Percentiles rank a stretch among this genome's conserved stretches.
Evolutionary conservation across 2,888 invertebrate species (phyloP).

Genomic region (Mactromeris polynyma): DNA sequence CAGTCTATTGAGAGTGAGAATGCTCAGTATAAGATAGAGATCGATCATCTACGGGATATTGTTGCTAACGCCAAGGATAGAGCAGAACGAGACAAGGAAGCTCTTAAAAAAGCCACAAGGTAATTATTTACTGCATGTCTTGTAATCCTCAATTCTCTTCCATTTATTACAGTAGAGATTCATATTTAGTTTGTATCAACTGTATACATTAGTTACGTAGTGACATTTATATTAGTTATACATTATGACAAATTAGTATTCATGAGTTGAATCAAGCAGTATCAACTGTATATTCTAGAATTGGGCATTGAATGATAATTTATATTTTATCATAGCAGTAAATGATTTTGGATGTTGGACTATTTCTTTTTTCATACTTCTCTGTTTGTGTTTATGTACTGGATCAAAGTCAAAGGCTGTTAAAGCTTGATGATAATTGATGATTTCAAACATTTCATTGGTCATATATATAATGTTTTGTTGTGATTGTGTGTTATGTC

Average conservation of each 20-base stretch:
- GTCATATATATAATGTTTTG: neutral
- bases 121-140: slow-evolving; percentile 52
- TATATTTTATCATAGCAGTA: neutral
- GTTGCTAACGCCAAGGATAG: slow-evolving; percentile 83
- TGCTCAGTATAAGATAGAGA: slow-evolving; percentile 83
- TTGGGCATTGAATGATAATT: neutral
- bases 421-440: no score
- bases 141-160: neutral
- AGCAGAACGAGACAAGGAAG: slow-evolving; percentile 85
- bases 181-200: neutral
- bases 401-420: no score
- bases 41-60: slow-evolving; percentile 85
- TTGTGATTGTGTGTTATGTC: slow-evolving; percentile 8
- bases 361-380: no score
- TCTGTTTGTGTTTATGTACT: no score
- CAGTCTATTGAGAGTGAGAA: slow-evolving; percentile 84
- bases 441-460: neutral
- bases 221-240: neutral
- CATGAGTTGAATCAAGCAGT: neutral
- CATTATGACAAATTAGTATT: neutral
- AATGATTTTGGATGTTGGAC: no score
- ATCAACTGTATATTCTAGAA: neutral
- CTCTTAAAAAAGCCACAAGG: slow-evolving; percentile 87
- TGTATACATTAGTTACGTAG: neutral
- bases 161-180: neutral